These are phyloP conservation scores for Amphiprion percula DNA, from an alignment of 2,113 vertebrate genomes.

Conservation along the genomic window DNA sequence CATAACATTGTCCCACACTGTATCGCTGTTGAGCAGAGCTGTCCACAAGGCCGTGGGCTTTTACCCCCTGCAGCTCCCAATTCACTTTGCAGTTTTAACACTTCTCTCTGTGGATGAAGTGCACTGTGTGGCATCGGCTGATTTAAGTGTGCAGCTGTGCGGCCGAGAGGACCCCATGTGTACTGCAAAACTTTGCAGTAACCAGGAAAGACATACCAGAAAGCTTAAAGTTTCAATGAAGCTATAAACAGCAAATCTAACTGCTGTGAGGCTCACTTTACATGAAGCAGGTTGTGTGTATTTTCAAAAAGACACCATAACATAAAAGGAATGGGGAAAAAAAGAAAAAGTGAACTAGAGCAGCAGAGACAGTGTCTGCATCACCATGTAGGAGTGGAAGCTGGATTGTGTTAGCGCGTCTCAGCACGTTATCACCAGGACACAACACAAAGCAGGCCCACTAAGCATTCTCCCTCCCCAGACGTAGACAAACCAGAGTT, in stretches of 20 bases:
- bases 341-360: slow-evolving; percentile 6
- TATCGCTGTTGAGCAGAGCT: slow-evolving; percentile 53
- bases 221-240: slow-evolving; percentile 41
- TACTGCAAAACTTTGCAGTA: slow-evolving; percentile 32
- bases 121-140: background rate
- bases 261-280: background rate
- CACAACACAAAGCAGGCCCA: slow-evolving; percentile 69
- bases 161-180: slow-evolving; percentile 8
- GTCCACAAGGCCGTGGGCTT: slow-evolving; percentile 26
- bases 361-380: slow-evolving; percentile 37
- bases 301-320: background rate
- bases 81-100: slow-evolving; percentile 26
- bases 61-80: slow-evolving; percentile 14
- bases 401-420: slow-evolving; percentile 73
- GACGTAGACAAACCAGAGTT: slow-evolving; percentile 33
- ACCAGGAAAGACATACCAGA: slow-evolving; percentile 26
- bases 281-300: slow-evolving; percentile 20
- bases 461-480: slow-evolving; percentile 6
- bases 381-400: slow-evolving; percentile 54
- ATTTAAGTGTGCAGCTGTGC: slow-evolving; percentile 20
- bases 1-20: slow-evolving; percentile 36
- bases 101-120: slow-evolving; percentile 22
- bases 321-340: slow-evolving; percentile 31
- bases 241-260: slow-evolving; percentile 35
- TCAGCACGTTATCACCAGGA: slow-evolving; percentile 52